Evolutionary conservation across 2,113 vertebrate genomes (phyloP), one percentile per base, ranked within the genome.

Genomic region (Pachyramphus minor): DNA sequence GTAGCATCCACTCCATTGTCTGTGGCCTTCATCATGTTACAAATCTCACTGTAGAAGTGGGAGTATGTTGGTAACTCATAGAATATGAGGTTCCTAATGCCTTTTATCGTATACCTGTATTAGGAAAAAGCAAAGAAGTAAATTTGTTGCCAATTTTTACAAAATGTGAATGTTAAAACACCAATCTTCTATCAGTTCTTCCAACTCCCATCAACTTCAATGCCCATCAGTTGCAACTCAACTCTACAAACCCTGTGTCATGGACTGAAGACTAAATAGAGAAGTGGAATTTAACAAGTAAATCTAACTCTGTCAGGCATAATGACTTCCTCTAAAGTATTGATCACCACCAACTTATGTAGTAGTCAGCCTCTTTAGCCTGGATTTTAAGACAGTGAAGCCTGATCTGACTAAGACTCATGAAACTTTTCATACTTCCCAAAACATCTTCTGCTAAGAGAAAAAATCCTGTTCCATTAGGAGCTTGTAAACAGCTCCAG

Each of bases 31-130:
- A 99, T 98, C 99, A 99, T 99, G 95, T 99, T 99, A 87, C 99
- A 99, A 76, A 99, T 96, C 88, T 99, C 99, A 13, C 98, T 99
- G 97, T 99, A 99, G 98, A 99, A 99, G 95, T 99, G 99, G 11
- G 99, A 97, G 89, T 98, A 99, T 2, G 99, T 98, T 12, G 99
- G 99, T 69, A 99, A 97, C 45, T 98, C 99, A 11, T 99, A 99
- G 97, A 99, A 99, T 93, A 99, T 98, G 68, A 99, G 97, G 97
- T 99, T 99, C 93, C 98, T 97, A 95, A 99, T 98, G 56, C 99
- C 99, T 97, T 98, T 99, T 87, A 99, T 99, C 0, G 97, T 98
- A 87, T 99, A 99, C 95, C 99, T 99, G 95, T 31, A 93, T 47
- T 7, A 82, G 42, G 45, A 41, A 30, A 66, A 33, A 84, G 30